Base-by-base conservation (phyloP, 2,888 invertebrate species). In the Netelia virgata region DNA sequence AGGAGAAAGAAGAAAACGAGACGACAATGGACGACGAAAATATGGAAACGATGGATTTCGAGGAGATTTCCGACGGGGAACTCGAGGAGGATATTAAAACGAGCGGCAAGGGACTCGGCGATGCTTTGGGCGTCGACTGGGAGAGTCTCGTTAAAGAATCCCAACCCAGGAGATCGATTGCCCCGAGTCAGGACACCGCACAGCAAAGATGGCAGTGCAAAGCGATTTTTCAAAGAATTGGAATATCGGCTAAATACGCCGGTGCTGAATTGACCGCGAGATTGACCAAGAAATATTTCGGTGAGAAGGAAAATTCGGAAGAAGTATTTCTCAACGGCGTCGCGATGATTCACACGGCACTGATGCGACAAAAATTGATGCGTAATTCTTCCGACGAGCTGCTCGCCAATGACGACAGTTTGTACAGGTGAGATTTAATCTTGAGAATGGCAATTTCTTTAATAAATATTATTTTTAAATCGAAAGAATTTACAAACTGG, bases 81-180 rank as follows among this genome's bases (percentile, higher is more conserved):
- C 94, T 98, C 50, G 98, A 98, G 92, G 97, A 97, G 91, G 97
- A 97, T 69, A 91, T 93, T 72, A 93, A 93, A 90, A 95, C 97
- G 14, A 96, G 95, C 90, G 95, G 95, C 87, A 96, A 95, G 93
- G 96, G 97, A 50, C 95, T 98, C 85, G 98, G 98, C 5, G 98
- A 98, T 94, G 98, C 98, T n/a, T 94, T 98, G 41, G 98, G 98
- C n/a, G 98, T 98, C 1, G 98, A 98, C 94, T 98, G 98, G 98
- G 97, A 97, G 11, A 97, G 97, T 92, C 94, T 98, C 64, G 97
- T 97, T 0, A 97, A 97, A 1, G 97, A 97, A 93, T 97, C 97
- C 5, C 95, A 95, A 50, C 95, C 95, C 0, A 94, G 95, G 59
- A 88, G 92, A 63, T 73, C 85, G 1, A 59, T 82, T 0, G 87